These are phyloP conservation scores for Epirrhoe tristata DNA, from an alignment of 2,888 invertebrate species.

Conservation along the genomic window DNA sequence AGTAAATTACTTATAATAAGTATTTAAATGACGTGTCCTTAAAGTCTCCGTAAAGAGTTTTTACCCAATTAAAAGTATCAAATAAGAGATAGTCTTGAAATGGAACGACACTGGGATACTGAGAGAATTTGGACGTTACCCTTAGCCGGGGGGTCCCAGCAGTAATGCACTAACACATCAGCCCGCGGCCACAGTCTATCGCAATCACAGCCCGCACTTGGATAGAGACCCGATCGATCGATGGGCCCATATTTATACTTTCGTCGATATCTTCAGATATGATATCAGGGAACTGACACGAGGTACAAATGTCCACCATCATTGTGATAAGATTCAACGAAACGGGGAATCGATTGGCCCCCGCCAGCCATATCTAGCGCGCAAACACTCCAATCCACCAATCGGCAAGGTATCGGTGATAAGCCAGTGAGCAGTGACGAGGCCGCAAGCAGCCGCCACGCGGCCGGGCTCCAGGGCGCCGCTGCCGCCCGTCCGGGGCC, in stretches of 20 bases:
- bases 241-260: constrained; percentile 85
- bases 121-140: constrained; percentile 30
- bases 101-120: constrained; percentile 27
- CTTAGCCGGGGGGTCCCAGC: constrained; percentile 40
- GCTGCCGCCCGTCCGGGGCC: constrained; percentile 58
- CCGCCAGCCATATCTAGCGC: constrained; percentile 69
- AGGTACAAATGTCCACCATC: constrained; percentile 80
- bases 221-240: constrained; percentile 84
- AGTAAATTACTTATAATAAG: background rate
- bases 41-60: background rate
- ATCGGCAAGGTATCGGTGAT: constrained; percentile 73
- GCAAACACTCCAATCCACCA: constrained; percentile 83
- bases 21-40: background rate
- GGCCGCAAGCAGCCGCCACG: constrained; percentile 36
- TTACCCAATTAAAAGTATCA: background rate
- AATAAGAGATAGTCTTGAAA: background rate
- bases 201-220: constrained; percentile 76
- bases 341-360: constrained; percentile 81
- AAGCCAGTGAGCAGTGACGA: constrained; percentile 54
- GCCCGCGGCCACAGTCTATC: constrained; percentile 60
- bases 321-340: constrained; percentile 79
- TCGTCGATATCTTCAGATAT: constrained; percentile 82
- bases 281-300: constrained; percentile 79
- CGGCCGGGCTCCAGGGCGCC: constrained; percentile 42
- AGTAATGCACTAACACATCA: constrained; percentile 55